Conservation (phyloP, 2,113 vertebrate genomes). For the Malurus alboscapulatus region DNA sequence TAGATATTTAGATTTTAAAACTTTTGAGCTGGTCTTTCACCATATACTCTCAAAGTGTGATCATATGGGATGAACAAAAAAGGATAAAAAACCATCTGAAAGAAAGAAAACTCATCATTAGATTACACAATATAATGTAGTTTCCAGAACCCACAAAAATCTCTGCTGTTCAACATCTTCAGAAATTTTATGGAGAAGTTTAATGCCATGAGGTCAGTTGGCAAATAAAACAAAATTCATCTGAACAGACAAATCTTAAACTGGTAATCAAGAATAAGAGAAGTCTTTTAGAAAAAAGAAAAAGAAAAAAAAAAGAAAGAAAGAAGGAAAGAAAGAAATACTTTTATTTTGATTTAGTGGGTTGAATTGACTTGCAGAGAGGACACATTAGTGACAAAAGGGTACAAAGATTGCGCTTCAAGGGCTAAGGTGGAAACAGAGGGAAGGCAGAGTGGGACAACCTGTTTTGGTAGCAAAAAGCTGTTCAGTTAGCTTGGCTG, state of each 20-base stretch:
- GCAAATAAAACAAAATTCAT: neutral
- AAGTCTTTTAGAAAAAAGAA: neutral
- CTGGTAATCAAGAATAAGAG: neutral
- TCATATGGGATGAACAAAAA: neutral
- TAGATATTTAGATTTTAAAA: neutral
- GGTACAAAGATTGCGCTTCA: neutral
- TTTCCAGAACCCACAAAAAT: slow-evolving; percentile 8
- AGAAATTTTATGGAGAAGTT: neutral
- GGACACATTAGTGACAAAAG: neutral
- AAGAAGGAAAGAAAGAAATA: neutral
- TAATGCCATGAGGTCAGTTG: neutral
- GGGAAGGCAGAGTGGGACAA: neutral
- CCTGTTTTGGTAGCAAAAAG: neutral
- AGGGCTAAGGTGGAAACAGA: neutral
- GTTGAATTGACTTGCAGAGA: neutral
- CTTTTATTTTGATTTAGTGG: neutral
- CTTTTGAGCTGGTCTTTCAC: neutral
- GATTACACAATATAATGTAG: neutral
- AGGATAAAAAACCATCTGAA: neutral
- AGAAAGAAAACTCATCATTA: neutral
- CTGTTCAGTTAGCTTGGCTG: neutral
- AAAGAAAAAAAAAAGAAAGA: neutral
- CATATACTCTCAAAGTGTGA: neutral
- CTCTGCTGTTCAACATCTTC: neutral
- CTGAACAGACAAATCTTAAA: neutral